phyloP scores from a whole-genome alignment of 1,140 invertebrate species.

The Rhyzopertha dominica region DNA sequence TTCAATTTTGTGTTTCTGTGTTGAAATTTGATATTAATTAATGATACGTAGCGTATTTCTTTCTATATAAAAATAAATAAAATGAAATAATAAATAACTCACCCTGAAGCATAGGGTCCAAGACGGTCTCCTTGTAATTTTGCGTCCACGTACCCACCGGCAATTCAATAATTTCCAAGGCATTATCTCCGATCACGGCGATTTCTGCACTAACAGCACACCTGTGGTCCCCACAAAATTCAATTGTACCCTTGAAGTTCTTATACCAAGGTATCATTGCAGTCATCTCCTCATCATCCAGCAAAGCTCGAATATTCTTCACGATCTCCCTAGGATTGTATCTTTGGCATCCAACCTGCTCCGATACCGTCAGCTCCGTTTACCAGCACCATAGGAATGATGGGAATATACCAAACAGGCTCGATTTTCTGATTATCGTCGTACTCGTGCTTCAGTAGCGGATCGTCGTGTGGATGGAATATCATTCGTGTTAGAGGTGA shows the following conservation, averaged over 20 bases:
- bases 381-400: conserved; percentile 94
- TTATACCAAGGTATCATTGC: conserved; percentile 91
- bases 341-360: conserved; percentile 98
- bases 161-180: conserved; percentile 93
- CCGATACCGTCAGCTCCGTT: conserved; percentile 99
- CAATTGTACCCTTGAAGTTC: conserved; percentile 81
- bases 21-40: no score
- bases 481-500: conserved; percentile 76
- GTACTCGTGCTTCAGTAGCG: conserved; percentile 79
- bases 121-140: conserved; percentile 87
- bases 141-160: conserved; percentile 92
- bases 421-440: conserved; percentile 97
- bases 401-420: conserved; percentile 89
- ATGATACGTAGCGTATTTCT: no score
- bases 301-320: conserved; percentile 74
- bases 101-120: conserved; percentile 81
- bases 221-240: conserved; percentile 66
- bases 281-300: conserved; percentile 73
- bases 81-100: no score
- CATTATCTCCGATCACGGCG: conserved; percentile 69
- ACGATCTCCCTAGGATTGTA: conserved; percentile 94
- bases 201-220: conserved; percentile 81
- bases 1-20: no score
- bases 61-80: no score
- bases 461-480: conserved; percentile 87